Evolutionary conservation across 2,113 vertebrate species (phyloP), one percentile per base, ranked within the genome.

Genomic region (Macroglossus sobrinus): DNA sequence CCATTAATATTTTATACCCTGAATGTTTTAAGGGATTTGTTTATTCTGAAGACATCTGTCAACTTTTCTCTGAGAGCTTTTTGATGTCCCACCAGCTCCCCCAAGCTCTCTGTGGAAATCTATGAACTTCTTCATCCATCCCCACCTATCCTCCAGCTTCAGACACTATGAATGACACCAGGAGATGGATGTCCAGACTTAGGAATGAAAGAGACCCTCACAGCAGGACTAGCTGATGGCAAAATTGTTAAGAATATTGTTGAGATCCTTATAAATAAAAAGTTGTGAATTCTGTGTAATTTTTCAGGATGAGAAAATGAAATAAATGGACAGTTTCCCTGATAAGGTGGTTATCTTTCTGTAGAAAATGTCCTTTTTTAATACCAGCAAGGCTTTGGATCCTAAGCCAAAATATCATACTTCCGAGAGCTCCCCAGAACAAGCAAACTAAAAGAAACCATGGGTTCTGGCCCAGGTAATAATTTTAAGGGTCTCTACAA

Each of bases 1-100:
- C 80, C 93, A 96, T 97, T 96, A 97, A 96, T 97, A 93, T 96
- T 97, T 97, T 92, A 97, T 4, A 96, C 61, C 71, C 66, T 91
- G 91, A 72, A 93, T 94, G 38, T 97, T 95, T 95, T 94, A 87
- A 95, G 74, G 69, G 69, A 93, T 84, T 91, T 55, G n/a, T 97
- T 97, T 94, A 93, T 94, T 92, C 82, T 95, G 43, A 96, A 96
- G 33, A 91, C 75, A 90, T 87, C 57, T 95, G 69, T 88, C 35
- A 6, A 64, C 63, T 96, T 66, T 86, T 87, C 89, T 86, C 69
- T 97, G 93, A 91, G 89, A 96, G 93, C n/a, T 93, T 93, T 93
- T 90, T 75, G 74, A 76, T 97, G 84, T 87, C 64, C 64, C 45
- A 89, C 64, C 55, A 96, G 89, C 78, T 95, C 64, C 75, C 68